Percentiles rank a stretch among this genome's conserved stretches.
phyloP scores from a whole-genome alignment of 2,888 invertebrate genomes.

The Aradus depressus region DNA sequence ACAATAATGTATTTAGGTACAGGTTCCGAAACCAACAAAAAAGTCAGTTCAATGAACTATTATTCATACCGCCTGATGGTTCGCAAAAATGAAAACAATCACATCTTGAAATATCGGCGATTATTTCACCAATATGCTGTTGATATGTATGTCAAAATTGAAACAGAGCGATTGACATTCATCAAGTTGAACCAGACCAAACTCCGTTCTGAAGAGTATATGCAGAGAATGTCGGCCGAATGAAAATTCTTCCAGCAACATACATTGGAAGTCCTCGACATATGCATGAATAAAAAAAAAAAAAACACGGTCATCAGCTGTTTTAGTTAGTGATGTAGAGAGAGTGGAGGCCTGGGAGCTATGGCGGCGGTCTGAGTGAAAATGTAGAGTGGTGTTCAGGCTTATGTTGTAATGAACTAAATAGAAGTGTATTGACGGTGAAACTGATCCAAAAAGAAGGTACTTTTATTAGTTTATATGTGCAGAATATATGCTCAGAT shows the following conservation, averaged over 20 bases:
- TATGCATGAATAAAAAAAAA: conserved; percentile 34
- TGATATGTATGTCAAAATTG: conserved; percentile 36
- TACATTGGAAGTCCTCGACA: conserved; percentile 33
- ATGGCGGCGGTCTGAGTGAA: too few species aligned
- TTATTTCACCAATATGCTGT: conserved; percentile 34
- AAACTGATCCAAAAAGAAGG: too few species aligned
- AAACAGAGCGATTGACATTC: conserved; percentile 34
- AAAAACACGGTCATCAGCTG: too few species aligned
- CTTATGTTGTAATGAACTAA: too few species aligned
- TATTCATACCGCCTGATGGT: neutral
- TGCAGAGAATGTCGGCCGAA: conserved; percentile 28
- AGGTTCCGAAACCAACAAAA: neutral
- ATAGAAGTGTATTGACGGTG: too few species aligned
- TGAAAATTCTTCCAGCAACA: conserved; percentile 32
- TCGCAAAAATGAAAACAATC: conserved; percentile 15
- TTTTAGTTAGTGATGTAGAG: too few species aligned
- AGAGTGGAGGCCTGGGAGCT: too few species aligned
- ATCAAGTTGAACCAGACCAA: conserved; percentile 33
- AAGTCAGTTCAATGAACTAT: conserved; percentile 1
- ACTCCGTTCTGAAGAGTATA: conserved; percentile 32
- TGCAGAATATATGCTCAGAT: too few species aligned
- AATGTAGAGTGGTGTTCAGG: too few species aligned
- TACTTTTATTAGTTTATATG: too few species aligned
- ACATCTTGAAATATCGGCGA: conserved; percentile 9
- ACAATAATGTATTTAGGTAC: neutral